A percentile compares a stretch with the other conserved stretches of the same genome.
These are phyloP conservation scores for Lochmaea crataegi DNA, from an alignment of 2,888 invertebrate species.

Conservation along the genomic window DNA sequence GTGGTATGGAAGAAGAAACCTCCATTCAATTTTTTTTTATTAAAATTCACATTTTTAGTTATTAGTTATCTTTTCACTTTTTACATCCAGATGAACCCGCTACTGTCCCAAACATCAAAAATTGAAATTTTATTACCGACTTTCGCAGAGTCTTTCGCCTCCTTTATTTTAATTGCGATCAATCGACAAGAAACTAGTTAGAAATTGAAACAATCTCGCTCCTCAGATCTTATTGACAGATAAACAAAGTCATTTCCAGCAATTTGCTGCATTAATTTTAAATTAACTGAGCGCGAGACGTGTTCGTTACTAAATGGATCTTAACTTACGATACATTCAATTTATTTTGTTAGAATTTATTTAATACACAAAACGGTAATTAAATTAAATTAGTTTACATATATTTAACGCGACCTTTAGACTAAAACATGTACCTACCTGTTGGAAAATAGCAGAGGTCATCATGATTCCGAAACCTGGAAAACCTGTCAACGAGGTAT, in stretches of 20 bases:
- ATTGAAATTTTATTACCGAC: not conserved
- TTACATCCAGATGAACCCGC: not conserved
- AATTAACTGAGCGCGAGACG: slow-evolving; percentile 43
- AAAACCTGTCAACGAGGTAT: too few relatives aligned
- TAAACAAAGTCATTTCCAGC: slow-evolving; percentile 47
- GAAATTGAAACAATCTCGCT: slow-evolving; percentile 36
- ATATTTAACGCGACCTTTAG: too few relatives aligned
- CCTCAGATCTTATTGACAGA: slow-evolving; percentile 40
- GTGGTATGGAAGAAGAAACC: too few relatives aligned
- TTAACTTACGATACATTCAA: not conserved
- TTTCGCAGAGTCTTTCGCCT: not conserved
- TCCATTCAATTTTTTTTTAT: too few relatives aligned
- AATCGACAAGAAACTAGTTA: slow-evolving; percentile 33
- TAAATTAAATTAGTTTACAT: too few relatives aligned
- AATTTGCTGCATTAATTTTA: slow-evolving; percentile 48
- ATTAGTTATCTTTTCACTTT: too few relatives aligned
- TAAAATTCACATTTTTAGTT: too few relatives aligned
- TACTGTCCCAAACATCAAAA: not conserved
- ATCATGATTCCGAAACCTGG: too few relatives aligned
- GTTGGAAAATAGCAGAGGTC: too few relatives aligned
- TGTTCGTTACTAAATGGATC: slow-evolving; percentile 36
- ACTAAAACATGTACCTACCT: too few relatives aligned
- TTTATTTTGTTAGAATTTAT: too few relatives aligned
- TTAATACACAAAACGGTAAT: too few relatives aligned
- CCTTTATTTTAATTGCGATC: slow-evolving; percentile 26